Percentiles rank a stretch among this genome's conserved stretches.
These are phyloP conservation scores for Aurelia sp. DNA, from an alignment of 30 jellyfish, hydroid and myxozoan genomes.

Conservation along the genomic window DNA sequence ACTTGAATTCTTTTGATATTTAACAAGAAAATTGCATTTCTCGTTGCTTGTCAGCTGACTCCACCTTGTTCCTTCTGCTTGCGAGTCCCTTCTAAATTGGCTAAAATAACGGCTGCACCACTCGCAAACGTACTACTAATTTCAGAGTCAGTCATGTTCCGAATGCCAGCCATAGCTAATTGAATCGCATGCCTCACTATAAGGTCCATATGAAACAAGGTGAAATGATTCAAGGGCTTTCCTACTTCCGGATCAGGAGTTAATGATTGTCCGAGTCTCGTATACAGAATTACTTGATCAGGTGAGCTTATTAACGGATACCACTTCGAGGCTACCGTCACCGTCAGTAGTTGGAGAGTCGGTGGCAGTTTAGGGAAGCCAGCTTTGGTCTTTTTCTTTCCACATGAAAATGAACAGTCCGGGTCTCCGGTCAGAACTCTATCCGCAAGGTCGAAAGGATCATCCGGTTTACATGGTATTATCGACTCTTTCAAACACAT, in stretches of 20 bases:
- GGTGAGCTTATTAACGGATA: conserved; percentile 37
- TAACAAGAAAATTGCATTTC: too few species aligned
- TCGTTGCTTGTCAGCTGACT: conserved; percentile 5
- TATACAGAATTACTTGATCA: conserved; percentile 25
- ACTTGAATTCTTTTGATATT: too few species aligned
- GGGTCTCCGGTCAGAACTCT: conserved; percentile 61
- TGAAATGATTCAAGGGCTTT: conserved; percentile 16
- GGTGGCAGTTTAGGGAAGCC: conserved; percentile 52
- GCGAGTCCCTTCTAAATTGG: conserved; percentile 28
- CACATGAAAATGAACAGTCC: conserved; percentile 62
- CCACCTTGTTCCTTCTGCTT: conserved; percentile 47
- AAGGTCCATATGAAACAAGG: conserved; percentile 60
- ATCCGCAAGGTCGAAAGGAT: conserved; percentile 55
- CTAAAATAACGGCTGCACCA: conserved; percentile 11
- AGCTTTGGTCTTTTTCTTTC: conserved; percentile 43
- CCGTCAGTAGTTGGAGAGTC: conserved; percentile 34
- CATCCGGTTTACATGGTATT: conserved; percentile 58
- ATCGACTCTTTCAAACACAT: conserved; percentile 40
- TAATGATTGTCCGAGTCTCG: conserved; percentile 38
- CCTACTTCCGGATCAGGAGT: conserved; percentile 61
- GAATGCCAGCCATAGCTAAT: conserved; percentile 41
- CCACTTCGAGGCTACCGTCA: conserved; percentile 54
- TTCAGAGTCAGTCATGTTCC: conserved; percentile 65
- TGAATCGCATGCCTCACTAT: conserved; percentile 49
- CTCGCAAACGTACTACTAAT: conserved; percentile 27